Evolutionary conservation across 2,888 invertebrate species (phyloP).

Genomic region (Megastigmus dorsalis): DNA sequence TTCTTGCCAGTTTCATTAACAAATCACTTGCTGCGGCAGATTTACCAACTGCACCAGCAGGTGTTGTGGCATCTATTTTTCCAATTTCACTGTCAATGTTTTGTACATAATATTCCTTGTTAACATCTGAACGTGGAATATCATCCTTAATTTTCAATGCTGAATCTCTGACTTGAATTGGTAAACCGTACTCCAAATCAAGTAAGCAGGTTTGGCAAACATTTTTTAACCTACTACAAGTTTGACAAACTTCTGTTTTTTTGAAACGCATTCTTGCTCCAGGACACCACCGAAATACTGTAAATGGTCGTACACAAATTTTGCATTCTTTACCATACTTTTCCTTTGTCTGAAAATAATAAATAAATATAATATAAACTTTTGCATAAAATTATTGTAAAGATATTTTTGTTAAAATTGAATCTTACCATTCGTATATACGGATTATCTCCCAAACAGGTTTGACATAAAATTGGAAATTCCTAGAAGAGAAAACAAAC

Average conservation of each 20-base stretch:
- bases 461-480: conserved; percentile 96
- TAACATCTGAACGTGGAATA: conserved; percentile 94
- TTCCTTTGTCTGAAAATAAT: conserved; percentile 88
- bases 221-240: conserved; percentile 95
- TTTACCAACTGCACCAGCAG: conserved; percentile 80
- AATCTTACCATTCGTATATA: conserved; percentile 93
- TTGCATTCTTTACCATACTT: conserved; percentile 97
- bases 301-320: conserved; percentile 95
- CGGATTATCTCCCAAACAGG: conserved; percentile 97
- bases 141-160: conserved; percentile 93
- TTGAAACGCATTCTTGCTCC: conserved; percentile 96
- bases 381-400: neutral
- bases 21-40: conserved; percentile 88
- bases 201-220: conserved; percentile 97
- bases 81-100: conserved; percentile 89
- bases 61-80: conserved; percentile 72
- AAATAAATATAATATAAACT: neutral
- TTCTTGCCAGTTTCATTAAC: conserved; percentile 90
- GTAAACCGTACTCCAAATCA: conserved; percentile 93
- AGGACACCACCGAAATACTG: conserved; percentile 97
- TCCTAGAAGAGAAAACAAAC: conserved; percentile 78
- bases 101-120: conserved; percentile 95
- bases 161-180: conserved; percentile 92
- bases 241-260: conserved; percentile 97
- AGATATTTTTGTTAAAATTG: neutral